phyloP scores from a whole-genome alignment of 2,113 vertebrate species.

The Melanerpes aurifrons region DNA sequence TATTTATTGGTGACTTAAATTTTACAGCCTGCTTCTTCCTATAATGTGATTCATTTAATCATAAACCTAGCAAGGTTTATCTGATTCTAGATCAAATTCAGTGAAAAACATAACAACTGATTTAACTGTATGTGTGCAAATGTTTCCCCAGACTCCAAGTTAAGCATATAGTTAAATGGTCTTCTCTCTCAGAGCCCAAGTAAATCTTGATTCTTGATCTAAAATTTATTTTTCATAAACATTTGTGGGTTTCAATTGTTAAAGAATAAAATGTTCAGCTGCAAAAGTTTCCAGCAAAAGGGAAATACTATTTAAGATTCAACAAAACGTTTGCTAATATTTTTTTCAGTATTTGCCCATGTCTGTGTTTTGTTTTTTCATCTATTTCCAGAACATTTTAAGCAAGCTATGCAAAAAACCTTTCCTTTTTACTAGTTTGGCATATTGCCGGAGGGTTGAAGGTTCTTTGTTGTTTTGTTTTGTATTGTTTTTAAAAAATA shows the following conservation, averaged over 20 bases:
- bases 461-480: background rate
- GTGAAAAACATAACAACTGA: background rate
- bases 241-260: constrained; percentile 23
- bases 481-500: background rate
- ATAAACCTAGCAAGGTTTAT: background rate
- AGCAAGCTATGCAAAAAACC: constrained; percentile 61
- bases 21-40: background rate
- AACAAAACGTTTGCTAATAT: constrained; percentile 51
- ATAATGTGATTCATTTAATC: background rate
- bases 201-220: constrained; percentile 43
- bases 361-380: constrained; percentile 55
- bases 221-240: constrained; percentile 64
- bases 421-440: constrained; percentile 5
- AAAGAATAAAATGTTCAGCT: constrained; percentile 46
- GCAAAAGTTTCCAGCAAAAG: constrained; percentile 49
- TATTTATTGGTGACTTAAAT: background rate
- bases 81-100: background rate
- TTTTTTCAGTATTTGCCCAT: constrained; percentile 51
- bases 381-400: constrained; percentile 55
- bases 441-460: background rate
- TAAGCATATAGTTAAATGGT: constrained; percentile 36
- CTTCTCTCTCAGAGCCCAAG: constrained; percentile 20
- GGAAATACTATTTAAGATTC: constrained; percentile 56
- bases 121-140: constrained; percentile 35
- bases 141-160: constrained; percentile 41